phyloP scores from a whole-genome alignment of 2,113 vertebrate species.

The Epinephelus fuscoguttatus region DNA sequence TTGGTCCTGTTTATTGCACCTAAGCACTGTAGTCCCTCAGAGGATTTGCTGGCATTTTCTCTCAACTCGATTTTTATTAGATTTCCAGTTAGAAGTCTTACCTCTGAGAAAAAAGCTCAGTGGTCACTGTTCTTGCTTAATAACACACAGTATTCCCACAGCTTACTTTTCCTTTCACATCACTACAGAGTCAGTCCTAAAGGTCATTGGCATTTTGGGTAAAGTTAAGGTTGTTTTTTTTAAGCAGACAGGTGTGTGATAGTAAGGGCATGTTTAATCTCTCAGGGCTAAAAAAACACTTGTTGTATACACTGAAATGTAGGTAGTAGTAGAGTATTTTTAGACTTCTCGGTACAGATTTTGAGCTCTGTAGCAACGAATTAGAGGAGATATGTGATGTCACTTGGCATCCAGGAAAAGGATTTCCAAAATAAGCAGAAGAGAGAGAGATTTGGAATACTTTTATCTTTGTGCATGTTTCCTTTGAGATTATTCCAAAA shows the following conservation, averaged over 20 bases:
- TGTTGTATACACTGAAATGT: slow-evolving; percentile 13
- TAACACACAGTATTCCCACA: neutral
- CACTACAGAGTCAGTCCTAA: neutral
- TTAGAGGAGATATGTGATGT: slow-evolving; percentile 65
- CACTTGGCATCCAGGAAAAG: slow-evolving; percentile 41
- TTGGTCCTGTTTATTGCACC: slow-evolving; percentile 37
- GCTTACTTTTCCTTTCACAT: neutral
- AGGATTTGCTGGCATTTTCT: slow-evolving; percentile 67
- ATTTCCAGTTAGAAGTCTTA: slow-evolving; percentile 48
- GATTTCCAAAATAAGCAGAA: slow-evolving; percentile 60
- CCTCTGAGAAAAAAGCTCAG: slow-evolving; percentile 23
- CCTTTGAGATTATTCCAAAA: slow-evolving; percentile 37
- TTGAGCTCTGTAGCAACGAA: slow-evolving; percentile 42
- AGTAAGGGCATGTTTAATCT: neutral
- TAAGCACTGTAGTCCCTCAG: slow-evolving; percentile 39
- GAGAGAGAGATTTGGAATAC: slow-evolving; percentile 62
- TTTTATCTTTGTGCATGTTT: slow-evolving; percentile 52
- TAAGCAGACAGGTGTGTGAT: slow-evolving; percentile 20
- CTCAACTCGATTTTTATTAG: slow-evolving; percentile 58
- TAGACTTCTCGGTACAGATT: slow-evolving; percentile 35
- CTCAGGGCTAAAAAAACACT: neutral
- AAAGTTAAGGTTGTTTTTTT: neutral
- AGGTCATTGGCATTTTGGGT: neutral
- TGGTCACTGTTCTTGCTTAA: neutral
- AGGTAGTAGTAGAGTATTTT: slow-evolving; percentile 28